Evolutionary conservation across 2,888 invertebrate genomes (phyloP).

Genomic region (Fragum sueziense): DNA sequence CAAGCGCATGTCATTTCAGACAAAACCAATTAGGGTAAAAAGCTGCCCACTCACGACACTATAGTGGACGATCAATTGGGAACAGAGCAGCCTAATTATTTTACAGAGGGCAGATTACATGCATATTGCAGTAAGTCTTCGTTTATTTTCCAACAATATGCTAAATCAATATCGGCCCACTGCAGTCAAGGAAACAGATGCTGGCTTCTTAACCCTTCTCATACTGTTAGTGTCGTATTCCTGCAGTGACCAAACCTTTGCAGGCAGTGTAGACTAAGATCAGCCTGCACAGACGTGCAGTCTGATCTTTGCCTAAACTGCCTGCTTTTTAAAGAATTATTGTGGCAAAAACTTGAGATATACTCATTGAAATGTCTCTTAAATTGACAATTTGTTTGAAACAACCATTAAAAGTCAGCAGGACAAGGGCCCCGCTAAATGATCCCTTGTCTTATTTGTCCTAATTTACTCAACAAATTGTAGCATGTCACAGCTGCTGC

Average conservation of each 20-base stretch:
- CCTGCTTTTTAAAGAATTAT: too few relatives aligned
- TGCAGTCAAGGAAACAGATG: slow-evolving; percentile 21
- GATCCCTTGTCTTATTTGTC: neutral
- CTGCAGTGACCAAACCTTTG: neutral
- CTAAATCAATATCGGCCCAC: slow-evolving; percentile 17
- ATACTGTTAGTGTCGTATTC: too few relatives aligned
- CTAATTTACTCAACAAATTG: neutral
- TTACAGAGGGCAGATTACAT: slow-evolving; percentile 21
- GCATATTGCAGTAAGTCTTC: slow-evolving; percentile 15
- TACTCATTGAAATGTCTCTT: too few relatives aligned
- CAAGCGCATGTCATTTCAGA: too few relatives aligned
- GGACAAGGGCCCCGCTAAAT: too few relatives aligned
- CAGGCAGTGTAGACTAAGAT: too few relatives aligned
- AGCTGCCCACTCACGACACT: neutral
- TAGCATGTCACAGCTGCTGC: neutral
- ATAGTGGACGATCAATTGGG: neutral
- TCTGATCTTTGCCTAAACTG: too few relatives aligned
- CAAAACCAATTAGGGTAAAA: neutral
- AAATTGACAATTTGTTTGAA: too few relatives aligned
- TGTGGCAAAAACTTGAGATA: too few relatives aligned
- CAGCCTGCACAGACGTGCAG: too few relatives aligned
- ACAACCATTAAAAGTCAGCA: too few relatives aligned
- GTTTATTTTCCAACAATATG: slow-evolving; percentile 20
- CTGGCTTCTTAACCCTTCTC: neutral
- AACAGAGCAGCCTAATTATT: slow-evolving; percentile 20